Evolutionary conservation across 2,797 vertebrate genomes (phyloP).

Genomic region (Hylomyscus alleni): DNA sequence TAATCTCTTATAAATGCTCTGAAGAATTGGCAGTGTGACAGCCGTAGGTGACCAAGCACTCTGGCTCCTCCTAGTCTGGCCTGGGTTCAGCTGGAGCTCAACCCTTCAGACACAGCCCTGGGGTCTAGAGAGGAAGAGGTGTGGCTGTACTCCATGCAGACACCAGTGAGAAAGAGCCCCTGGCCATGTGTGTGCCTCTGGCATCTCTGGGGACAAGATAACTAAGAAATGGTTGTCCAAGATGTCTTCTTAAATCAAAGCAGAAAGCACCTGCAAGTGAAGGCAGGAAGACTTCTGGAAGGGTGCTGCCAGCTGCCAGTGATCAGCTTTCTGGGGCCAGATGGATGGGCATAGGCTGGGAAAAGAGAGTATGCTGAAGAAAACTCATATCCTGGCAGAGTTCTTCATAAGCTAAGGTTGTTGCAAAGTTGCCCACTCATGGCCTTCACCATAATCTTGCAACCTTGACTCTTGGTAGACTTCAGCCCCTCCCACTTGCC

Average conservation of each 20-base stretch:
- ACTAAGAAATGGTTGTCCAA: neutral
- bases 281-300: neutral
- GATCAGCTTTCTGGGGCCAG: neutral
- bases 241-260: neutral
- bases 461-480: neutral
- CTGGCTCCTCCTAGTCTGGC: neutral
- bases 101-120: neutral
- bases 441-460: neutral
- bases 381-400: neutral
- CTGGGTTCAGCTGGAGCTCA: neutral
- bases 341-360: rapidly evolving
- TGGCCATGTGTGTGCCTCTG: neutral
- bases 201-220: neutral
- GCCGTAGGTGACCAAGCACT: neutral
- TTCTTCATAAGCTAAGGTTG: neutral
- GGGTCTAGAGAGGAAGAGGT: neutral
- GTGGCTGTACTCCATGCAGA: rapidly evolving
- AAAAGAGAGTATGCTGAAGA: rapidly evolving
- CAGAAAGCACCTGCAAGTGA: neutral
- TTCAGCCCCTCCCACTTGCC: neutral
- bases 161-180: neutral
- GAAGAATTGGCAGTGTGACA: neutral
- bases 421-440: rapidly evolving
- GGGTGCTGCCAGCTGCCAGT: neutral
- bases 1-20: constrained; percentile 33